Evolutionary conservation across 2,113 vertebrate species (phyloP), one percentile per base, ranked within the genome.

Genomic region (cattle (Bos taurus)): DNA sequence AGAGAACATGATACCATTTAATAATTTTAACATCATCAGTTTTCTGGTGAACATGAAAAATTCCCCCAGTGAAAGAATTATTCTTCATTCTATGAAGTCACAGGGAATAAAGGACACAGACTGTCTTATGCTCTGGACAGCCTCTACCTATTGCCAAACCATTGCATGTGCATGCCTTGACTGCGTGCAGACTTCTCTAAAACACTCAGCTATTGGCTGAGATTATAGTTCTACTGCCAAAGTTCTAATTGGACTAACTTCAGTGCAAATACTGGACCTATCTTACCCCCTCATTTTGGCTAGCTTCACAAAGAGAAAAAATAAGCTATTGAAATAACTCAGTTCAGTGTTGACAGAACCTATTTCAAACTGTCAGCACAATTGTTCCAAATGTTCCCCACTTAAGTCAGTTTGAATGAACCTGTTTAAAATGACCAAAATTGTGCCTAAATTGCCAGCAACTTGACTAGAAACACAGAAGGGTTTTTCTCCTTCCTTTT

Each of bases 241-340:
- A 50, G 16, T 83, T 67, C 85, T 90, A 71, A 84, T 21, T 85
- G 90, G 59, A 97, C 84, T 54, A 62, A 83, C 87, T 95, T 80
- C 93, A 96, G 7, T 74, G 57, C 71, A 57, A 88, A 88, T 78
- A 15, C 28, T 90, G 93, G 43, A 7, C 15, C 43, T 54, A 36
- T 52, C 83, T 90, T 82, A 57, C 17, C 60, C 33, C 28, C 21
- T 59, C 57, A 13, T 88, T 90, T 86, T 90, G 62, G 81, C 71
- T 82, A 82, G 89, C 54, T 89, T n/a, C 71, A 87, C 40, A 81
- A 4, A 89, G 62, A 94, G 33, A 67, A 96, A 95, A 40, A 97
- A 96, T 25, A 43, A 95, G 43, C 77, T 78, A 67, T 64, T 25
- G 93, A 86, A 78, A 86, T 74, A 77, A n/a, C 67, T 95, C 3